Base-by-base conservation (phyloP, 2,888 invertebrate species). In the Eutolmus rufibarbis region DNA sequence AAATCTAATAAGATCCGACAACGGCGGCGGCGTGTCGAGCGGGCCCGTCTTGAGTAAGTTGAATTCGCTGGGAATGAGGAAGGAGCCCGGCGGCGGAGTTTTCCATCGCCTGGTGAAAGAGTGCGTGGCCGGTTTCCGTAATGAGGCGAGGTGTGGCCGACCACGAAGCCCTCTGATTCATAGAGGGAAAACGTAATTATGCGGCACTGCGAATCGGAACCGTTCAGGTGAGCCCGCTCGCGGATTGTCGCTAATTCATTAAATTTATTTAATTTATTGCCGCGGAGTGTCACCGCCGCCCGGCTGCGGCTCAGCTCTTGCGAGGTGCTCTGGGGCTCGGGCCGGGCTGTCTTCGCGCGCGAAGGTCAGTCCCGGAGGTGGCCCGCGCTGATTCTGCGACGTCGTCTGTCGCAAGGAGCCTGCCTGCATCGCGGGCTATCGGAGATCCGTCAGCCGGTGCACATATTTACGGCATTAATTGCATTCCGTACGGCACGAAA, bases 71-170 rank as follows among this genome's bases (percentile, higher is more conserved):
- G 37, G 51, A 76, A 86, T 51, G 86, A 74, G 86, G 86, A 86
- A 86, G 86, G 51, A 86, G 86, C 46, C 87, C 40, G 34, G 66
- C 56, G 23, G 31, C 16, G 16, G 78, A 74, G 43, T 86, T 43
- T 85, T 81, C 46, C 28, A 79, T 31, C 31, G 77, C 56, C 86
- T 46, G 74, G 87, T 84, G 88, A 87, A 87, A 87, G 87, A 86
- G 76, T 87, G 88, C 88, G 88, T 88, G 88, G 88, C 87, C 86
- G 88, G 88, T 86, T 87, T 88, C 57, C 82, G 34, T 88, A 88
- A 87, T 87, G 86, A 87, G 81, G 81, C 76, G 79, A 86, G 87
- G 88, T 88, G 88, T 86, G 88, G 81, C 88, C 37, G 37, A 66
- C 43, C n/a, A 28, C 74, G 51, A 7, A 66, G 66, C 28, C 66